Percentiles rank a stretch among this genome's conserved stretches.
phyloP scores from a whole-genome alignment of 2,113 vertebrate species.

The Ophiodon elongatus region DNA sequence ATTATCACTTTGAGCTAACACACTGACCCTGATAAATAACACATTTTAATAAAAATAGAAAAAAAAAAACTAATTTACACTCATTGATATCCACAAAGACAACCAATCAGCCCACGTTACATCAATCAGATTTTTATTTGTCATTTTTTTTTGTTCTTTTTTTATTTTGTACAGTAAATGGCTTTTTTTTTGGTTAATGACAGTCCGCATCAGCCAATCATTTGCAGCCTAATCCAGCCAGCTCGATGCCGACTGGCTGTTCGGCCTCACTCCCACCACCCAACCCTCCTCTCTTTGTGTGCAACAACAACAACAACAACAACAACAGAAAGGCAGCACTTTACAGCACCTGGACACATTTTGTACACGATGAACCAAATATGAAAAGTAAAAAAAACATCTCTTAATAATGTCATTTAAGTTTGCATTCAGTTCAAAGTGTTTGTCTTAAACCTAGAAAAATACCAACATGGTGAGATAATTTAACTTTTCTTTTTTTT shows the following conservation, averaged over 20 bases:
- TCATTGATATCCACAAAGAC: slow-evolving; percentile 22
- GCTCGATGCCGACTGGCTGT: slow-evolving; percentile 74
- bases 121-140: slow-evolving; percentile 56
- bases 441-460: slow-evolving; percentile 8
- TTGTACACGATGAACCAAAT: slow-evolving; percentile 33
- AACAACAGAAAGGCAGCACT: slow-evolving; percentile 49
- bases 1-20: neutral
- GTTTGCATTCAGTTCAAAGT: neutral
- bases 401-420: slow-evolving; percentile 16
- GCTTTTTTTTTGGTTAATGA: slow-evolving; percentile 33
- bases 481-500: slow-evolving; percentile 7
- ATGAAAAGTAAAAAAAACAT: slow-evolving; percentile 26
- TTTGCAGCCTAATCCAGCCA: slow-evolving; percentile 34
- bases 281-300: slow-evolving; percentile 63
- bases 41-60: neutral
- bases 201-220: slow-evolving; percentile 60
- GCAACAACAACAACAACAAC: slow-evolving; percentile 56
- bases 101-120: neutral
- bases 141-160: slow-evolving; percentile 2
- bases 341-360: slow-evolving; percentile 36
- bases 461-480: slow-evolving; percentile 33
- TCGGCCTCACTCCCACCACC: slow-evolving; percentile 74
- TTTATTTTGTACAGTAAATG: slow-evolving; percentile 51
- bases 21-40: slow-evolving; percentile 6
- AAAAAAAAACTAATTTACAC: neutral